Conservation (phyloP, 2,797 vertebrate genomes). For the Knipowitschia caucasica region DNA sequence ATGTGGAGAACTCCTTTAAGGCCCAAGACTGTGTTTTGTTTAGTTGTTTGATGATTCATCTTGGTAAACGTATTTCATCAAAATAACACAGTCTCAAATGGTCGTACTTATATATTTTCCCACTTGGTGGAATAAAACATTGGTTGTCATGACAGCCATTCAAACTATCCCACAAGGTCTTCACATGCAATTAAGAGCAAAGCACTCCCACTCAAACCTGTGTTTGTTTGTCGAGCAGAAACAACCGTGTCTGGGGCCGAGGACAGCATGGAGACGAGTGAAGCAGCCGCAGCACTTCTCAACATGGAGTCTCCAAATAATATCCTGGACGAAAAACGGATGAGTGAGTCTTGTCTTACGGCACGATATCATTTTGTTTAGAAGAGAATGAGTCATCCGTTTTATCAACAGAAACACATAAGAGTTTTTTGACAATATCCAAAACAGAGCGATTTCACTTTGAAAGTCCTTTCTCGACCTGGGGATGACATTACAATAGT, state of each 20-base stretch:
- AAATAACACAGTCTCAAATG: not conserved
- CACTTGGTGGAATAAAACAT: conserved; percentile 6
- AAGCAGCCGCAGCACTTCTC: conserved; percentile 81
- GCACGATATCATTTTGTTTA: not conserved
- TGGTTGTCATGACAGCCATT: conserved; percentile 1
- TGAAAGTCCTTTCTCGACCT: too few relatives aligned
- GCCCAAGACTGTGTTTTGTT: not conserved
- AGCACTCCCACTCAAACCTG: conserved; percentile 8
- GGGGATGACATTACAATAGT: too few relatives aligned
- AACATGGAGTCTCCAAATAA: conserved; percentile 87
- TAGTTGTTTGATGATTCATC: not conserved
- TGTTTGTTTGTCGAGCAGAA: conserved; percentile 55
- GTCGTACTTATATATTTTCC: not conserved
- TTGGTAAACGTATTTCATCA: not conserved
- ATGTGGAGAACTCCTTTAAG: too few relatives aligned
- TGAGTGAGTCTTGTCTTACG: conserved; percentile 72
- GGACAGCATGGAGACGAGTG: conserved; percentile 78
- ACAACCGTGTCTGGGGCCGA: conserved; percentile 72
- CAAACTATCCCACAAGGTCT: conserved; percentile 3
- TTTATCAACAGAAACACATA: too few relatives aligned
- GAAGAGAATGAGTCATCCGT: too few relatives aligned
- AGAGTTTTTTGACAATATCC: too few relatives aligned
- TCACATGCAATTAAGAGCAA: not conserved
- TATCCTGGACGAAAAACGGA: conserved; percentile 86
- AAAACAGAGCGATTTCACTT: too few relatives aligned